Percentiles rank a stretch among this genome's conserved stretches.
Evolutionary conservation across 1,140 invertebrate genomes (phyloP).

Genomic region (Eueides isabella): DNA sequence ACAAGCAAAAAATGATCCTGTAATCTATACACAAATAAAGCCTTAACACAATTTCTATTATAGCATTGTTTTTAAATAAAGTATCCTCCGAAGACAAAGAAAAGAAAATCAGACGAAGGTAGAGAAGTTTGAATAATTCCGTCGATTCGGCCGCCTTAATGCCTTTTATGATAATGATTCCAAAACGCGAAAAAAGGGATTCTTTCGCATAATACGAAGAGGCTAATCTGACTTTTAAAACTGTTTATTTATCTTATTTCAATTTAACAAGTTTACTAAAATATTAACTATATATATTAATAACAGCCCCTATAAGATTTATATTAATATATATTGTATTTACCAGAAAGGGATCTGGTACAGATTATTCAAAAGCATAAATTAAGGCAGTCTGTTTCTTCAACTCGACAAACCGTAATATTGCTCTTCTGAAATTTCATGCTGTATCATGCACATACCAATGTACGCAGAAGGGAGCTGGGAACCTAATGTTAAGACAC

Average conservation of each 20-base stretch:
- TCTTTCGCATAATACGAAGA: constrained; percentile 15
- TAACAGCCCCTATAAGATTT: no score
- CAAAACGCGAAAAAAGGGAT: constrained; percentile 20
- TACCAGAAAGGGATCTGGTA: no score
- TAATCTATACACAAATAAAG: not conserved
- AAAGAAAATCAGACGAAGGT: constrained; percentile 7
- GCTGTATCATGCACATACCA: no score
- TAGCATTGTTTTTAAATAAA: not conserved
- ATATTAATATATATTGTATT: no score
- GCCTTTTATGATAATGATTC: constrained; percentile 37
- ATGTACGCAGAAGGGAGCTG: no score
- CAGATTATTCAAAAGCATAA: no score
- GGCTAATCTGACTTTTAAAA: constrained; percentile 18
- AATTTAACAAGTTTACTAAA: not conserved
- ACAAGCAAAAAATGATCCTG: no score
- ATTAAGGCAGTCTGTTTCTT: no score
- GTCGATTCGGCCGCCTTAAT: constrained; percentile 28
- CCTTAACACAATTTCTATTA: not conserved
- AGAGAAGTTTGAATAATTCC: constrained; percentile 29
- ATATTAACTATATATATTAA: not conserved
- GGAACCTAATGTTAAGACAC: no score
- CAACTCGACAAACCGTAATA: no score
- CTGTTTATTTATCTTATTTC: constrained; percentile 13
- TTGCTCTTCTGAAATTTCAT: no score
- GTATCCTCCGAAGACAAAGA: not conserved